Evolutionary conservation across 2,113 vertebrate species (phyloP).

Genomic region (Pionites leucogaster): DNA sequence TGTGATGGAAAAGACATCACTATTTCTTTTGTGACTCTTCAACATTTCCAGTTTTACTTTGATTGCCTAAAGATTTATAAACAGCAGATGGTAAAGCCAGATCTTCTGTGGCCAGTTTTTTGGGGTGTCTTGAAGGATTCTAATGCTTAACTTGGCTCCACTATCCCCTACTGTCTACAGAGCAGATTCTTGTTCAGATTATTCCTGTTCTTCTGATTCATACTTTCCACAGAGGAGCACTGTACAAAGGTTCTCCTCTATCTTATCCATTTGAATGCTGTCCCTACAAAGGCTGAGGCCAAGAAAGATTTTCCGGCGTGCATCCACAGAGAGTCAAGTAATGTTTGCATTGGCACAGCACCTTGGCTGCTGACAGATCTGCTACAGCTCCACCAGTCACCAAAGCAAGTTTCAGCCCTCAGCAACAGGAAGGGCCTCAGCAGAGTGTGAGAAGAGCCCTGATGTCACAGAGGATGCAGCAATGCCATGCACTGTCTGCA

Average conservation of each 20-base stretch:
- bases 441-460: not conserved
- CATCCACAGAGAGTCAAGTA: not conserved
- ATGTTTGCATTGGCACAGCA: not conserved
- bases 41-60: not conserved
- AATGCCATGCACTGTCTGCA: not conserved
- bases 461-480: fast-evolving
- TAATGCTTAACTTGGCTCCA: not conserved
- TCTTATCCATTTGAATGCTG: not conserved
- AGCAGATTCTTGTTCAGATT: not conserved
- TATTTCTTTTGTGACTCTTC: not conserved
- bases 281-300: not conserved
- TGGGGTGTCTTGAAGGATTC: not conserved
- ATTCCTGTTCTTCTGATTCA: not conserved
- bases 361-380: not conserved
- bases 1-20: not conserved
- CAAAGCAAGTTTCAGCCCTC: not conserved
- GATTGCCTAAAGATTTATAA: not conserved
- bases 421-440: not conserved
- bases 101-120: not conserved
- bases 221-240: not conserved
- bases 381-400: not conserved
- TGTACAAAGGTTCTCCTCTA: not conserved
- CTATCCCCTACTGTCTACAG: not conserved
- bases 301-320: not conserved
- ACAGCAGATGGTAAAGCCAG: not conserved